Evolutionary conservation across 2,797 vertebrate species (phyloP).

Genomic region (Huso huso): DNA sequence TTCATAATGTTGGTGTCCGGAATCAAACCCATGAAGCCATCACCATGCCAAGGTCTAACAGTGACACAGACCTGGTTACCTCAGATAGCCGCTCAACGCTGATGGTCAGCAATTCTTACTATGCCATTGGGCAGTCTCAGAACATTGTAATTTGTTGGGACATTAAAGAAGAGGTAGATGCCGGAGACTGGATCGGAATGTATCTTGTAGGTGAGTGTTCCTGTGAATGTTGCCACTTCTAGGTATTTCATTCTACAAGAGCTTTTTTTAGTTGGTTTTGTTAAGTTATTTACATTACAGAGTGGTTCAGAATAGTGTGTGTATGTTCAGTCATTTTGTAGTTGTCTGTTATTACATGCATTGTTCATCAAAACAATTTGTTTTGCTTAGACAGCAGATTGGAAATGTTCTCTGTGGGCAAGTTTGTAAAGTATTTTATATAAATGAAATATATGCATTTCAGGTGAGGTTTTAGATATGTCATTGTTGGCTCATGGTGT

Average conservation of each 20-base stretch:
- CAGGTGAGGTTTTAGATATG: no score
- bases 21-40: slow-evolving; percentile 48
- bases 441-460: no score
- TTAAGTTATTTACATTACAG: no score
- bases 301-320: no score
- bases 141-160: slow-evolving; percentile 79
- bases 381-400: no score
- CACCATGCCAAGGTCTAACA: slow-evolving; percentile 72
- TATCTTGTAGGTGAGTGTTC: slow-evolving; percentile 74
- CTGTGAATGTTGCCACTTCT: not conserved
- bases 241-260: not conserved
- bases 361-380: no score
- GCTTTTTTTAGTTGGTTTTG: no score
- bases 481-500: no score
- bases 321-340: no score
- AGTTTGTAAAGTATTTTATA: no score
- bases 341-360: no score
- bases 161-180: slow-evolving; percentile 83
- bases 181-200: slow-evolving; percentile 88
- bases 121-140: slow-evolving; percentile 71
- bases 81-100: slow-evolving; percentile 77
- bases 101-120: slow-evolving; percentile 75
- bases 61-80: slow-evolving; percentile 78
- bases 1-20: slow-evolving; percentile 71
- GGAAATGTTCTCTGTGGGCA: no score